phyloP scores from a whole-genome alignment of 92 coral and sea anemone species.

The Zoanthus gigantus region DNA sequence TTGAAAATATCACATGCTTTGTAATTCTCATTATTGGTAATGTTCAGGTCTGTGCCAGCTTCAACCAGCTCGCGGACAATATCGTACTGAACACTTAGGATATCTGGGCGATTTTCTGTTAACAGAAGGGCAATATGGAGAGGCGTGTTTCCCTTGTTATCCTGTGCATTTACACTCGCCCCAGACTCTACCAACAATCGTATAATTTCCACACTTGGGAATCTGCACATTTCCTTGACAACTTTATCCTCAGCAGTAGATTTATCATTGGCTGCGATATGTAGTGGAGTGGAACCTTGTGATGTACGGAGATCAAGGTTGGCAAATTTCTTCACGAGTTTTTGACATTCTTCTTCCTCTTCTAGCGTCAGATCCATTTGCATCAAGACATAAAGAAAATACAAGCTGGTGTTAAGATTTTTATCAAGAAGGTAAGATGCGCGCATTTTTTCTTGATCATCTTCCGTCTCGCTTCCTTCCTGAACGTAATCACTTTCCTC shows the following conservation, averaged over 20 bases:
- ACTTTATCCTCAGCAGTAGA: constrained; percentile 51
- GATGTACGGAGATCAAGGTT: constrained; percentile 47
- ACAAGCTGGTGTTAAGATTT: constrained; percentile 49
- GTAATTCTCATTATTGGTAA: constrained; percentile 39
- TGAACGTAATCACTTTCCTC: constrained; percentile 51
- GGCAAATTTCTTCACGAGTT: constrained; percentile 61
- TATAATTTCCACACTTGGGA: constrained; percentile 65
- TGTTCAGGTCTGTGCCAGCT: constrained; percentile 65
- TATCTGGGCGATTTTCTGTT: constrained; percentile 44
- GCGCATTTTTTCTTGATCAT: constrained; percentile 14
- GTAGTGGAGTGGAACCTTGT: constrained; percentile 54
- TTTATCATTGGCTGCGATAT: constrained; percentile 62
- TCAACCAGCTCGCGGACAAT: constrained; percentile 64
- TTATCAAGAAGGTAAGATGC: constrained; percentile 50
- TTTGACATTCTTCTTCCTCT: constrained; percentile 64
- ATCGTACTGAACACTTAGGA: constrained; percentile 60
- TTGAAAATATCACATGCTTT: constrained; percentile 38
- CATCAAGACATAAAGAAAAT: constrained; percentile 51
- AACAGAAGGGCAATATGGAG: constrained; percentile 61
- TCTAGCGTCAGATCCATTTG: constrained; percentile 56
- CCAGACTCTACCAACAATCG: constrained; percentile 68
- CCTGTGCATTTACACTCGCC: constrained; percentile 62
- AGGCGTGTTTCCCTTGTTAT: constrained; percentile 63
- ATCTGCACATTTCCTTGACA: constrained; percentile 40
- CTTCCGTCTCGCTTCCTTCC: constrained; percentile 27